A percentile compares a stretch with the other conserved stretches of the same genome.
These are phyloP conservation scores for Takifugu flavidus DNA, from an alignment of 2,113 vertebrate genomes.

Conservation along the genomic window DNA sequence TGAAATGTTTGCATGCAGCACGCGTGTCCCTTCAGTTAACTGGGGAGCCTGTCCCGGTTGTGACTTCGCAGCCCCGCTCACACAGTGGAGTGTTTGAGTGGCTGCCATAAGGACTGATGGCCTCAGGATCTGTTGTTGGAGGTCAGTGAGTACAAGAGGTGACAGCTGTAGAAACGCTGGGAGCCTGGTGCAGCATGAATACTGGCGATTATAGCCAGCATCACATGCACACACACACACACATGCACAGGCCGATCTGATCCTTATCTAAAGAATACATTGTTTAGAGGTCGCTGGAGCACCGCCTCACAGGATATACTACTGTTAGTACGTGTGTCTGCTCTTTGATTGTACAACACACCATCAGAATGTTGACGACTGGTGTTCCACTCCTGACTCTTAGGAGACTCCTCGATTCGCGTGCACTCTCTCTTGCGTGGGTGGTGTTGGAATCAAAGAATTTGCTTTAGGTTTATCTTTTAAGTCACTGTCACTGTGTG, in stretches of 20 bases:
- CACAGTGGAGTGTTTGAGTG: constrained; percentile 45
- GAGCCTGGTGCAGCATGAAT: constrained; percentile 64
- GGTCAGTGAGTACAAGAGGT: constrained; percentile 69
- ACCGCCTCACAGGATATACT: constrained; percentile 57
- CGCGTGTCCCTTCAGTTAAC: constrained; percentile 1
- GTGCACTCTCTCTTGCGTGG: neutral
- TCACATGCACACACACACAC: constrained; percentile 17
- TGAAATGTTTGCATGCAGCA: constrained; percentile 23
- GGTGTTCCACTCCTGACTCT: constrained; percentile 12
- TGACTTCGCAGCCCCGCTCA: constrained; percentile 10
- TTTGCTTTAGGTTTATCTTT: constrained; percentile 8
- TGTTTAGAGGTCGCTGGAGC: constrained; percentile 55
- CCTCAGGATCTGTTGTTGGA: constrained; percentile 60
- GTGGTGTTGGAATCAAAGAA: constrained; percentile 3
- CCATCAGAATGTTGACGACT: constrained; percentile 29
- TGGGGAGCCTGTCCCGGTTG: neutral
- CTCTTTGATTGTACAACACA: constrained; percentile 24
- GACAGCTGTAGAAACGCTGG: constrained; percentile 72
- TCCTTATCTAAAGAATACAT: constrained; percentile 73
- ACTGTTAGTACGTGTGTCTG: constrained; percentile 52
- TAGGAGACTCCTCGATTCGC: neutral
- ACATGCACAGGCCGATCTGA: constrained; percentile 42
- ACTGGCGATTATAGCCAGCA: constrained; percentile 59
- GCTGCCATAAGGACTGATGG: constrained; percentile 56
- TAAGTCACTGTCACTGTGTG: constrained; percentile 14